These are phyloP conservation scores for Columba janthina DNA, from an alignment of 2,113 vertebrate species.

Conservation along the genomic window DNA sequence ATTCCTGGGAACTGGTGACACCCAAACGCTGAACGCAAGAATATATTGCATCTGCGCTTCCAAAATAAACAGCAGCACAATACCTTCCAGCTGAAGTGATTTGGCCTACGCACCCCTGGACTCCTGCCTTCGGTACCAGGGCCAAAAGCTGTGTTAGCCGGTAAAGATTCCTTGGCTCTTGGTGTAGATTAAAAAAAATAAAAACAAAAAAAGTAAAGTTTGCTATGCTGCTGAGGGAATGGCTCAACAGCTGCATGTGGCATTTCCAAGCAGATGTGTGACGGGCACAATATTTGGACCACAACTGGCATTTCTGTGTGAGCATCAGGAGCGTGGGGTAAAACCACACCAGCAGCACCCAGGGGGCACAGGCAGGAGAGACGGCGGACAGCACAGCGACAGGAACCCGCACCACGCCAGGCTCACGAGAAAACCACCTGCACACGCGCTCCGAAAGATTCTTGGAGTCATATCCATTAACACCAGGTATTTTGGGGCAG, in stretches of 20 bases:
- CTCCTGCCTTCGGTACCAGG: not conserved
- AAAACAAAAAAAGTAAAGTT: no score
- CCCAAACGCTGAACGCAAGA: not conserved
- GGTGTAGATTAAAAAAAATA: not conserved
- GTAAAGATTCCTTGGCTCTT: not conserved
- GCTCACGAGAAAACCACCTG: not conserved
- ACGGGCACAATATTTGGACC: not conserved
- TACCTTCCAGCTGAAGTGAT: slow-evolving; percentile 49
- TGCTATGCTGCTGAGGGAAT: not conserved
- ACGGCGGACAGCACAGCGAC: not conserved
- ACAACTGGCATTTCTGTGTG: not conserved
- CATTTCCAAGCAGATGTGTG: not conserved
- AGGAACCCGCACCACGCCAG: accelerated
- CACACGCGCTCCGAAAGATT: not conserved
- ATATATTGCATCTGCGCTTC: not conserved
- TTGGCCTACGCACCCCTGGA: not conserved
- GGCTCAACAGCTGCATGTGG: not conserved
- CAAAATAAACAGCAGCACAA: slow-evolving; percentile 49
- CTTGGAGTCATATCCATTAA: not conserved
- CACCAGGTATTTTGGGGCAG: not conserved
- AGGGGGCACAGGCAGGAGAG: not conserved
- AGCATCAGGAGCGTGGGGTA: no score
- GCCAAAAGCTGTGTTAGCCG: slow-evolving; percentile 8
- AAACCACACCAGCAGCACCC: accelerated
- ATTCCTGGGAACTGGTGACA: slow-evolving; percentile 9